Base-by-base conservation (phyloP, 1,140 invertebrate genomes). In the Drosophila grimshawi region DNA sequence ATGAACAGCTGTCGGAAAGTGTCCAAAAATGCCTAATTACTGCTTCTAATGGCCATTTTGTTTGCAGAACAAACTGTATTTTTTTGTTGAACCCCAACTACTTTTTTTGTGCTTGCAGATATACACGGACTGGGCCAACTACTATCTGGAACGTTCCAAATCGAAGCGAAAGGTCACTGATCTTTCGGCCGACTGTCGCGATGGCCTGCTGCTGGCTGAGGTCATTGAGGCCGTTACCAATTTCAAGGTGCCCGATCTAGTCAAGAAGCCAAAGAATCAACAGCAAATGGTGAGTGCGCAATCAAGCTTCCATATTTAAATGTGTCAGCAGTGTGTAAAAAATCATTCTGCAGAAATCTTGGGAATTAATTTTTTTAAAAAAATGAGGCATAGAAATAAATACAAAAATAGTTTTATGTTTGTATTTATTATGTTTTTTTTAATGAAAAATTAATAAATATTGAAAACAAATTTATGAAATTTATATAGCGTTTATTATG, bases 71-170 rank as follows among this genome's bases (percentile, higher is more conserved):
- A 39, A 6, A 5, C 35, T 8, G 32, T 7, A 56, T 76, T 63
- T 43, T 69, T 48, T 77, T 61, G 11, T 63, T 43, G 46, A 57
- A 37, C 32, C 61, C 30, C 51, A 39, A 3, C 3, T 33, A 29
- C 52, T 41, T 56, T 59, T 43, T 61, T 45, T 48, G 48, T 45
- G 10, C 63, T 71, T 95, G 19, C 94, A 99, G 98, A 98, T 99
- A 85, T 99, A 99, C 93, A 98, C 97, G 30, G 97, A 98, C 93
- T 99, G 98, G 98, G 98, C 97, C 30, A 99, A 99, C 93, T 97
- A 99, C 91, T 99, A 99, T 92, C 93, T 99, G 94, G 97, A 98
- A 92, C 97, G 98, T 91, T 96, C 96, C 39, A 95, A 96, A 61
- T 97, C 96, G 67, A 97, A 97, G 78, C 95, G 96, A 64, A 95